Evolutionary conservation across 2,113 vertebrate species (phyloP).

Genomic region (Tinamus guttatus): DNA sequence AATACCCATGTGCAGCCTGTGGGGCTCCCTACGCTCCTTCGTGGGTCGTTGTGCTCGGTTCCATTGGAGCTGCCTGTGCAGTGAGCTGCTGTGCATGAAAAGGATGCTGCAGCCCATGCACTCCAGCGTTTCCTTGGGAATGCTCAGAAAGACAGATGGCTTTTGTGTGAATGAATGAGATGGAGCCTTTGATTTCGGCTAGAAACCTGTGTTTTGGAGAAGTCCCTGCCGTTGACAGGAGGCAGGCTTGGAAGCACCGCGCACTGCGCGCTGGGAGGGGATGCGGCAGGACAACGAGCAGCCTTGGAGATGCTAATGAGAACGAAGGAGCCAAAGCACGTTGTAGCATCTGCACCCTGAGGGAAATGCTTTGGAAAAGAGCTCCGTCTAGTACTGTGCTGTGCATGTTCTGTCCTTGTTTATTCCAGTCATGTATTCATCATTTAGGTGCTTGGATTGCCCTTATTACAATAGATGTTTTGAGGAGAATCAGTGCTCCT

Average conservation of each 20-base stretch:
- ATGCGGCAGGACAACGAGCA: background rate
- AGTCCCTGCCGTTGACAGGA: background rate
- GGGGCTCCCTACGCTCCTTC: background rate
- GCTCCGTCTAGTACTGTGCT: background rate
- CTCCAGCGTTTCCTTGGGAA: background rate
- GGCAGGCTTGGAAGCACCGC: background rate
- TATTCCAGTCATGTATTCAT: background rate
- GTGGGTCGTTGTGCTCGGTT: background rate
- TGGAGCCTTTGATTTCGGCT: background rate
- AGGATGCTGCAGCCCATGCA: background rate
- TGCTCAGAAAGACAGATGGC: background rate
- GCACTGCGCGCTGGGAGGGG: accelerated
- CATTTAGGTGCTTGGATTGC: background rate
- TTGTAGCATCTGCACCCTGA: background rate
- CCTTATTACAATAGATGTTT: background rate
- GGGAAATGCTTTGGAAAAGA: background rate
- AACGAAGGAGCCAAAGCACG: background rate
- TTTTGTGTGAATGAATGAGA: background rate
- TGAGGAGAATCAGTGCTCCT: background rate
- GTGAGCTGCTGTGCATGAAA: background rate
- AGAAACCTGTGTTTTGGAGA: background rate
- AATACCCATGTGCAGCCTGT: background rate
- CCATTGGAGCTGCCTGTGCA: background rate
- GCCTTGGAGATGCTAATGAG: background rate
- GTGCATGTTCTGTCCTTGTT: background rate